A percentile compares a stretch with the other conserved stretches of the same genome.
Evolutionary conservation across 2,888 invertebrate species (phyloP).

Genomic region (Salticus scenicus): DNA sequence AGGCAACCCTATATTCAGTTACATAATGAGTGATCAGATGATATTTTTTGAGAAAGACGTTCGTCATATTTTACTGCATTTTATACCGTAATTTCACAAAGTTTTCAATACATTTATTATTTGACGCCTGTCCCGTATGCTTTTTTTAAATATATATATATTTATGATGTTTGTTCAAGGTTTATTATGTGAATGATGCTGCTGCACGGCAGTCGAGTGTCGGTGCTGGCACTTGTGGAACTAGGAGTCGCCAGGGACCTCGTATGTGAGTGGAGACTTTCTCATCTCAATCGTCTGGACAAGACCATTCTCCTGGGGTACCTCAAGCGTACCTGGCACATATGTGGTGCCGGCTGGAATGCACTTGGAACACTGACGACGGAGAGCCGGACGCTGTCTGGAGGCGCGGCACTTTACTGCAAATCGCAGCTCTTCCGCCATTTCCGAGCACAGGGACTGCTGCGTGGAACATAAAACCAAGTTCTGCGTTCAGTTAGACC

Average conservation of each 20-base stretch:
- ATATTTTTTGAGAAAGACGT: too few relatives aligned
- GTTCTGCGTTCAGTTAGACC: conserved; percentile 67
- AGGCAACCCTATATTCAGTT: too few relatives aligned
- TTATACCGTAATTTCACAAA: not conserved
- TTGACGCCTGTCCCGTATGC: not conserved
- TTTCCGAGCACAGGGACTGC: conserved; percentile 94
- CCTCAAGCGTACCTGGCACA: conserved; percentile 71
- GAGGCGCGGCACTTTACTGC: conserved; percentile 88
- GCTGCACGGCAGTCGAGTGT: conserved; percentile 37
- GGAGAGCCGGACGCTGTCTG: conserved; percentile 85
- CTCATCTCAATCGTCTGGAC: conserved; percentile 82
- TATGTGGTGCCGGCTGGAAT: conserved; percentile 70
- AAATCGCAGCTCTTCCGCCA: conserved; percentile 93
- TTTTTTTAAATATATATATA: too few relatives aligned
- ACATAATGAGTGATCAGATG: too few relatives aligned
- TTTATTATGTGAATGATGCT: conserved; percentile 40
- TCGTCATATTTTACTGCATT: not conserved
- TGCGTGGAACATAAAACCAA: conserved; percentile 74
- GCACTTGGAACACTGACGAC: conserved; percentile 85
- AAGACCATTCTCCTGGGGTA: conserved; percentile 79
- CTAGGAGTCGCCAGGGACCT: conserved; percentile 68
- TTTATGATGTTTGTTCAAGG: too few relatives aligned
- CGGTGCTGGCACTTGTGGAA: conserved; percentile 62
- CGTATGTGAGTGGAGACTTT: conserved; percentile 77
- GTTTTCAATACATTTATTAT: not conserved